Percentiles rank a stretch among this genome's conserved stretches.
These are phyloP conservation scores for Epizoanthus scotinus DNA, from an alignment of 92 coral and sea anemone species.

Conservation along the genomic window DNA sequence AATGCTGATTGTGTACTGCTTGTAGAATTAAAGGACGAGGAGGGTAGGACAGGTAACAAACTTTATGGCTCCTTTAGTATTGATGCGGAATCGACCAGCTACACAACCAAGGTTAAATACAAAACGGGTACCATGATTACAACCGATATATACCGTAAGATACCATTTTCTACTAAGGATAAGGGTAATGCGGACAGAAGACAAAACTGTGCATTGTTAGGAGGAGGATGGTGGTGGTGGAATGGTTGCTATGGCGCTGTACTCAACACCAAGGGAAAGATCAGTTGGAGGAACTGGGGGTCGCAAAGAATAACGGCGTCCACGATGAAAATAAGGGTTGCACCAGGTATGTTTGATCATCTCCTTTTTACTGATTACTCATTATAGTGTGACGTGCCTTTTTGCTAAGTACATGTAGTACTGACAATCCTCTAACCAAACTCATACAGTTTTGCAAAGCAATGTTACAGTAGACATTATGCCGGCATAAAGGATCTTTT, in stretches of 20 bases:
- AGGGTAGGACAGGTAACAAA: not conserved
- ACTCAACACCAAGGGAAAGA: not conserved
- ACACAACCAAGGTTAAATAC: not conserved
- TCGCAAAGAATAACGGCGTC: not conserved
- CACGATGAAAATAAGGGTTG: not conserved
- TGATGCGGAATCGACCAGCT: not conserved
- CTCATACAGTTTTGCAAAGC: too few species aligned
- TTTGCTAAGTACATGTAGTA: too few species aligned
- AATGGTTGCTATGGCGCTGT: not conserved
- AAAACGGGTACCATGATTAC: not conserved
- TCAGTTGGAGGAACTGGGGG: not conserved
- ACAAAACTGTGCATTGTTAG: not conserved
- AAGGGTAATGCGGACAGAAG: not conserved
- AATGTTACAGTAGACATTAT: too few species aligned
- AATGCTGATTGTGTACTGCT: conserved; percentile 7
- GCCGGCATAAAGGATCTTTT: too few species aligned
- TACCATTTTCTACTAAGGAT: conserved; percentile 11
- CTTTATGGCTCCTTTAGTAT: not conserved
- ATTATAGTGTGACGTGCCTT: too few species aligned
- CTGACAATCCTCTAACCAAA: too few species aligned
- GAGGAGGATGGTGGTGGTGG: conserved; percentile 26
- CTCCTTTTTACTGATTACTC: too few species aligned
- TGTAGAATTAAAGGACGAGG: conserved; percentile 15
- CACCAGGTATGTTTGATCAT: conserved; percentile 1
- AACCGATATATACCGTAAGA: not conserved